A percentile compares a stretch with the other conserved stretches of the same genome.
phyloP scores from a whole-genome alignment of 2,888 invertebrate genomes.

The Platynereis dumerilii region DNA sequence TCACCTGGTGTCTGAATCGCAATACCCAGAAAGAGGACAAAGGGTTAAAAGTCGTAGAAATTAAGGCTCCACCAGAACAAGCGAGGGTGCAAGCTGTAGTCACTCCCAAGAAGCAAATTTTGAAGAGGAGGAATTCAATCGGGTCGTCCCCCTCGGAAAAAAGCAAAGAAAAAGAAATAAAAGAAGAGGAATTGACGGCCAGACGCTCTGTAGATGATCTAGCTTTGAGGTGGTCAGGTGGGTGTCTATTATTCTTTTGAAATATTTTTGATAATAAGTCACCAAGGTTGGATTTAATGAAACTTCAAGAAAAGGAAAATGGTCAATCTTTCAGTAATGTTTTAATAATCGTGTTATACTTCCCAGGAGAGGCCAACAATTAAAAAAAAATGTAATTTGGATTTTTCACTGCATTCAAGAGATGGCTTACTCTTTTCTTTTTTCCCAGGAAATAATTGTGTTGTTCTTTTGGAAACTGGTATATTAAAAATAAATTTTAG shows the following conservation, averaged over 20 bases:
- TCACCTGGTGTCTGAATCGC: conserved; percentile 27
- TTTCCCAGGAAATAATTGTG: no score
- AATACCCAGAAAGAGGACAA: not conserved
- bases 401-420: no score
- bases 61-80: not conserved
- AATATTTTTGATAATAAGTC: not conserved
- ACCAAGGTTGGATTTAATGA: no score
- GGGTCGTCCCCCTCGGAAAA: conserved; percentile 15
- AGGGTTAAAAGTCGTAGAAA: not conserved
- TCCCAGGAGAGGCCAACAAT: no score
- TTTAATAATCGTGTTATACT: no score
- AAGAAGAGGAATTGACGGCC: not conserved
- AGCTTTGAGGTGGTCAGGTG: conserved; percentile 15
- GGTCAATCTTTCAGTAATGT: no score
- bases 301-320: no score
- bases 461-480: no score
- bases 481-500: no score
- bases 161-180: not conserved
- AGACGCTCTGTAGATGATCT: conserved; percentile 17
- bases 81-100: not conserved
- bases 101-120: conserved; percentile 1
- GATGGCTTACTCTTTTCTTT: no score
- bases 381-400: no score
- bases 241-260: not conserved
- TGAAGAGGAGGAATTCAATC: conserved; percentile 21